These are phyloP conservation scores for Oryzias sinensis DNA, from an alignment of 2,797 vertebrate genomes.

Conservation along the genomic window DNA sequence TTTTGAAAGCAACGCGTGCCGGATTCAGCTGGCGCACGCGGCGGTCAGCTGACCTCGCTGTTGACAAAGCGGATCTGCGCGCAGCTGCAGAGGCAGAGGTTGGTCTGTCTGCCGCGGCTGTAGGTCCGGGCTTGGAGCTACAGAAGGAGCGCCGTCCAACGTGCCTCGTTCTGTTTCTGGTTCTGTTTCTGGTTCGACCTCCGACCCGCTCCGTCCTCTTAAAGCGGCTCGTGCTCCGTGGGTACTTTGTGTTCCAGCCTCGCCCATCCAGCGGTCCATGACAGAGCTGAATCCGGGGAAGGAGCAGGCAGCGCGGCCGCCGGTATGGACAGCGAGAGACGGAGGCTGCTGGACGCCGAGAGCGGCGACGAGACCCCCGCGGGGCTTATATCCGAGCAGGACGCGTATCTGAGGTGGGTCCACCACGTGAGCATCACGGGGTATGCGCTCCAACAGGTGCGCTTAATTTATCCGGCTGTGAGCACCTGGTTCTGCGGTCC, in stretches of 20 bases:
- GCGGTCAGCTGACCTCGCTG: background rate
- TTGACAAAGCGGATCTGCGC: no score
- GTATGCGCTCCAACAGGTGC: no score
- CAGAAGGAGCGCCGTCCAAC: no score
- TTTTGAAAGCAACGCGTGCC: no score
- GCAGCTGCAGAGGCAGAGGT: no score
- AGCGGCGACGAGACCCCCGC: slow-evolving; percentile 31
- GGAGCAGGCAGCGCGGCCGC: background rate
- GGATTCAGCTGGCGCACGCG: no score
- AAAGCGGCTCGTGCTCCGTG: no score
- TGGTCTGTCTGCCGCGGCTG: no score
- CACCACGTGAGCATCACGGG: background rate
- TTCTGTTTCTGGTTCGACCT: background rate
- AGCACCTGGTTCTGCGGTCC: no score
- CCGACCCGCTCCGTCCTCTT: no score
- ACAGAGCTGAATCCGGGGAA: background rate
- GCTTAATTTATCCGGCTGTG: no score
- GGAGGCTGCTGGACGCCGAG: slow-evolving; percentile 67
- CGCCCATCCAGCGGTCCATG: background rate
- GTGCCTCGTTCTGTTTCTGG: background rate
- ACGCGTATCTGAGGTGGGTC: slow-evolving; percentile 72
- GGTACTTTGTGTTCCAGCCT: background rate
- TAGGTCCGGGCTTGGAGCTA: no score
- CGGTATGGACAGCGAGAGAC: slow-evolving; percentile 67
- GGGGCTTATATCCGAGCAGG: slow-evolving; percentile 63